Evolutionary conservation across 1,140 invertebrate species (phyloP), one percentile per base, ranked within the genome.

Genomic region (Mamestra configurata): DNA sequence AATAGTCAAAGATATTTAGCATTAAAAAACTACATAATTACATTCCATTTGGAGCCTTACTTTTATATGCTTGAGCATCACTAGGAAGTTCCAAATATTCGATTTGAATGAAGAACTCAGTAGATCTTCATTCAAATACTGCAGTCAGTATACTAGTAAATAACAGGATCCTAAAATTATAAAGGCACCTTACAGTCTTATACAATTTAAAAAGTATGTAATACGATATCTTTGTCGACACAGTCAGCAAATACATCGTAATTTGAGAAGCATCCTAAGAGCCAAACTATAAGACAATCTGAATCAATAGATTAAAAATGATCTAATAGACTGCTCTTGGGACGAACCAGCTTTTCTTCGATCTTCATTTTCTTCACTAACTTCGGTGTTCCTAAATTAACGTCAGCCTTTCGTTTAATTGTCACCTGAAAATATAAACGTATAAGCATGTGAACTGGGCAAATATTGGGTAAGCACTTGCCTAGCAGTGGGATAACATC

Each of bases 301-400:
- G 13, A 61, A 51, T 68, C 37, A 57, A 57, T 57, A 71, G 81
- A 76, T 91, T 90, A n/a, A 95, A 31, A 83, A 84, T 90, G 90
- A 66, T 95, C 93, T 78, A 95, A 86, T 71, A 95, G 84, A 86
- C 92, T 95, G 72, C 81, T 90, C 79, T 86, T 93, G 24, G 84
- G 80, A 71, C 24, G 51, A 51, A 77, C 88, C 53, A 83, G 70
- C 46, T 85, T 88, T 40, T 94, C 89, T 78, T 92, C 88, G 76
- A 90, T 87, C 83, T 90, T 94, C 73, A 94, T 85, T 89, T 95
- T 95, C 82, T 95, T 95, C 7, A 95, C 84, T 4, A 94, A 83
- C 80, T 81, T 87, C 1, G 94, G 92, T 15, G 94, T 95, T 7
- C 85, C 84, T 13, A 81, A 46, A 53, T 85, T 89, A 10, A 75